These are phyloP conservation scores for Chaitophorus viminalis DNA, from an alignment of 2,888 invertebrate genomes.

Conservation along the genomic window DNA sequence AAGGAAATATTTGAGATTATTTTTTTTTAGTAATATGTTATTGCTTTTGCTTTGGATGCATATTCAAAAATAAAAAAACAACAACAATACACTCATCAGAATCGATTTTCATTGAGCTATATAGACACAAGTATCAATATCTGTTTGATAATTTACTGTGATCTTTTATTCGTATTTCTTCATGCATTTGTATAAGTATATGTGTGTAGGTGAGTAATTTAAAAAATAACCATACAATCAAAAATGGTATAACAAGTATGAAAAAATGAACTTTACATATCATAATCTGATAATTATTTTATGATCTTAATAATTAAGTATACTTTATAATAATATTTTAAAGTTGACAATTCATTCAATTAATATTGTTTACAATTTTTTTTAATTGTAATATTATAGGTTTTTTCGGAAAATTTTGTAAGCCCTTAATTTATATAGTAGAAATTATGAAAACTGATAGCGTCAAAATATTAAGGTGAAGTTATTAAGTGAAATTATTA, in stretches of 20 bases:
- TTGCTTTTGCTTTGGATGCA: conserved; percentile 3
- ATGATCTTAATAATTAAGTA: too few relatives aligned
- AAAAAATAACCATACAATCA: too few relatives aligned
- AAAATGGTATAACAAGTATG: too few relatives aligned
- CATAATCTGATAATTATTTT: too few relatives aligned
- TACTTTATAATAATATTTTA: too few relatives aligned
- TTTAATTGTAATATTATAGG: too few relatives aligned
- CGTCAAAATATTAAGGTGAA: too few relatives aligned
- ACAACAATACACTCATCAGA: conserved; percentile 3
- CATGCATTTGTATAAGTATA: neutral
- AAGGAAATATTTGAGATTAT: conserved; percentile 12
- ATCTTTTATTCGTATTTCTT: neutral
- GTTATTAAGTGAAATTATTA: too few relatives aligned
- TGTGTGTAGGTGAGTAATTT: neutral
- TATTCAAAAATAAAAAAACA: conserved; percentile 21
- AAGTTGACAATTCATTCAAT: too few relatives aligned
- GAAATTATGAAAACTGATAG: too few relatives aligned
- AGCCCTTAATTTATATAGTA: neutral
- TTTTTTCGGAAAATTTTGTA: neutral
- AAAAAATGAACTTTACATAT: too few relatives aligned
- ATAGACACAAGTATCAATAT: neutral
- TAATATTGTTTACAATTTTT: too few relatives aligned
- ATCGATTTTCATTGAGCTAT: conserved; percentile 20
- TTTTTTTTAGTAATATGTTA: conserved; percentile 17
- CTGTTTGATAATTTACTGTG: conserved; percentile 22